Conservation (phyloP, 2,888 invertebrate species). For the Ephialtes manifestator region DNA sequence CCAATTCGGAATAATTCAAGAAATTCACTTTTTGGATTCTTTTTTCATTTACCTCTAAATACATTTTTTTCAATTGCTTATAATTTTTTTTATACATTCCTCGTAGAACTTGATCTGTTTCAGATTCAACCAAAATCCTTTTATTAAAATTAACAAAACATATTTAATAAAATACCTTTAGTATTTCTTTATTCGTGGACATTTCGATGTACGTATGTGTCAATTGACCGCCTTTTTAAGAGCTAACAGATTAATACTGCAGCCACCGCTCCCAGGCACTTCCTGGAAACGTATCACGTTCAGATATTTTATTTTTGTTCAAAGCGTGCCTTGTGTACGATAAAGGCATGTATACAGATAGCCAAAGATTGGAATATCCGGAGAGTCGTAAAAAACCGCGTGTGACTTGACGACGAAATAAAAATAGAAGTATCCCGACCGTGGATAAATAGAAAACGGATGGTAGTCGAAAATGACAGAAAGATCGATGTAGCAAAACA, state of each 20-base stretch:
- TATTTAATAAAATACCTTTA: no score
- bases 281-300: not conserved
- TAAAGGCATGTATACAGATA: not conserved
- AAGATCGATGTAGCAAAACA: slow-evolving; percentile 21
- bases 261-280: not conserved
- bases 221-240: not conserved
- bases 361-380: not conserved
- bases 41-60: no score
- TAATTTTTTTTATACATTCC: no score
- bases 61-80: no score
- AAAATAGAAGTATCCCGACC: not conserved
- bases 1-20: no score
- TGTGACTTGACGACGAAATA: not conserved
- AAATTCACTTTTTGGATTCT: no score
- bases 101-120: no score
- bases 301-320: not conserved
- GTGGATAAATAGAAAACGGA: not conserved
- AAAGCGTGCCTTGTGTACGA: not conserved
- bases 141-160: no score
- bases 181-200: no score
- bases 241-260: not conserved
- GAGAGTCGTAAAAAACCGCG: not conserved
- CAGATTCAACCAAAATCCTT: no score
- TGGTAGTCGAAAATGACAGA: not conserved
- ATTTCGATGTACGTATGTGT: not conserved